Conservation (phyloP, 2,113 vertebrate species). For the Lepidothrix coronata region DNA sequence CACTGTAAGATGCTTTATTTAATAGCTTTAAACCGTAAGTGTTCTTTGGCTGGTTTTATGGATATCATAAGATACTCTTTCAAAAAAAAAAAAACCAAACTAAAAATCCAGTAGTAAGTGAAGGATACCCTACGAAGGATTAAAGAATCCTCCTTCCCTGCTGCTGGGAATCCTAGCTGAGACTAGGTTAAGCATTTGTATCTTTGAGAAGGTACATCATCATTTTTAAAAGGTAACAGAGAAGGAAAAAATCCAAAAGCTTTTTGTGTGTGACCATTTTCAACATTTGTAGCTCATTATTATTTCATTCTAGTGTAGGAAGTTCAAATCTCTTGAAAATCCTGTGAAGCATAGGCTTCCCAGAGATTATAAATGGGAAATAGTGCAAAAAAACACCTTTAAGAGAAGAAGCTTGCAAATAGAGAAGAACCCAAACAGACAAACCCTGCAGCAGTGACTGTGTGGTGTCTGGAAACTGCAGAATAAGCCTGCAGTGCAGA, state of each 20-base stretch:
- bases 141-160: background rate
- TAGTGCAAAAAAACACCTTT: background rate
- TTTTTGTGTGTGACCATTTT: background rate
- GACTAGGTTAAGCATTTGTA: background rate
- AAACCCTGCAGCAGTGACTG: background rate
- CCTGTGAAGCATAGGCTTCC: background rate
- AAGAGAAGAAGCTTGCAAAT: background rate
- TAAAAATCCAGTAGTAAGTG: background rate
- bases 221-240: background rate
- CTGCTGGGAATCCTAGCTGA: background rate
- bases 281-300: background rate
- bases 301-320: background rate
- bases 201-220: background rate
- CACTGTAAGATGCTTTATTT: background rate
- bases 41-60: slow-evolving; percentile 50
- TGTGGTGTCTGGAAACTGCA: background rate
- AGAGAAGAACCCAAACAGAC: background rate
- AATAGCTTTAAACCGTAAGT: background rate
- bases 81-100: background rate
- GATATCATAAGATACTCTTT: background rate
- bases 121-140: background rate
- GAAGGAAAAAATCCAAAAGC: background rate
- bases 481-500: background rate
- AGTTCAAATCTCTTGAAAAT: background rate
- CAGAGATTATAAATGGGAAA: background rate